Conservation (phyloP, 1,140 invertebrate genomes). For the Temnothorax longispinosus region DNA sequence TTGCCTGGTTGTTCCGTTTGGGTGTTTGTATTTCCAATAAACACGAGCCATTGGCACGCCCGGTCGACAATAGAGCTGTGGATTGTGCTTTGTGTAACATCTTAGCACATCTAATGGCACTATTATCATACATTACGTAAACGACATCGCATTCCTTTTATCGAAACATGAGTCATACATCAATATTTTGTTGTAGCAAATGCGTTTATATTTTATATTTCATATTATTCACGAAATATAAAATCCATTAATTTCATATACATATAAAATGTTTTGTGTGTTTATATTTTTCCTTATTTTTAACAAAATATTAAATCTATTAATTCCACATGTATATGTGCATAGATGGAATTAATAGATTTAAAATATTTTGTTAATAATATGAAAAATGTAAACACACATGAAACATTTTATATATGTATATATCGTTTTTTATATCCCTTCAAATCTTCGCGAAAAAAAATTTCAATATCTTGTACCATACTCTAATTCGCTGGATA, state of each 20-base stretch:
- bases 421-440: too few relatives aligned
- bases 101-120: conserved; percentile 23
- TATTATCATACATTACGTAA: conserved; percentile 10
- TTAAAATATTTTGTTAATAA: not conserved
- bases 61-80: not conserved
- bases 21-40: conserved; percentile 39
- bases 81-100: conserved; percentile 33
- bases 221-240: not conserved
- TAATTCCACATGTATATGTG: not conserved
- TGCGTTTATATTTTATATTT: not conserved
- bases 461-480: not conserved
- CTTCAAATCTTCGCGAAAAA: not conserved
- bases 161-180: not conserved
- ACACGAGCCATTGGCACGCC: conserved; percentile 19
- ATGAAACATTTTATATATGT: not conserved
- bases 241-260: not conserved
- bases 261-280: not conserved
- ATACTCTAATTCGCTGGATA: not conserved
- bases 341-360: not conserved
- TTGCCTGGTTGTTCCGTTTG: conserved; percentile 39
- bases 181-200: not conserved
- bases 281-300: not conserved
- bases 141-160: not conserved
- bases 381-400: not conserved
- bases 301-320: not conserved